Conservation (phyloP, 2,113 vertebrate species). For the Anoplopoma fimbria region DNA sequence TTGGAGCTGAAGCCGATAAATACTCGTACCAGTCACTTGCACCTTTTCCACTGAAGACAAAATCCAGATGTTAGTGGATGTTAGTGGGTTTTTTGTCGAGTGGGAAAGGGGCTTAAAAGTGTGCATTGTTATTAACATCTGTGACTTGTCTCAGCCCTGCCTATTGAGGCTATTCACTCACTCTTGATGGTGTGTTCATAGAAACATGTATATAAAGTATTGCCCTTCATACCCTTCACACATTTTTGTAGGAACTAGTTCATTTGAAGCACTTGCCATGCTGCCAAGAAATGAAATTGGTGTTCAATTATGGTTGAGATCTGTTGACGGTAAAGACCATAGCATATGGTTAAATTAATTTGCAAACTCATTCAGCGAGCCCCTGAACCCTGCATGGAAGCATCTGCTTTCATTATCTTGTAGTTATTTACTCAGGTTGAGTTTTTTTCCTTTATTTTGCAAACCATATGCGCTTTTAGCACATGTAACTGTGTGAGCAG, state of each 20-base stretch:
- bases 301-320: background rate
- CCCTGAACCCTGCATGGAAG: no score
- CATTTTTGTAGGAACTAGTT: background rate
- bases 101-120: background rate
- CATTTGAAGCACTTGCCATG: background rate
- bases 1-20: background rate
- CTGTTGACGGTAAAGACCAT: background rate
- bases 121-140: no score
- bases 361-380: background rate
- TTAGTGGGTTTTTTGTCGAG: background rate
- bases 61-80: background rate
- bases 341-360: background rate
- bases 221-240: background rate
- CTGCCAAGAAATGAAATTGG: background rate
- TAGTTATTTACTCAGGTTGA: background rate
- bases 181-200: background rate
- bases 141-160: no score
- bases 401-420: constrained; percentile 1
- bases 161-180: background rate
- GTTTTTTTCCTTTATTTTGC: background rate
- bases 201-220: background rate
- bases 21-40: background rate
- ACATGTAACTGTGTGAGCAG: background rate
- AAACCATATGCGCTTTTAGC: background rate
- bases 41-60: background rate